Conservation (phyloP, 2,797 vertebrate genomes). For the Morelia viridis region DNA sequence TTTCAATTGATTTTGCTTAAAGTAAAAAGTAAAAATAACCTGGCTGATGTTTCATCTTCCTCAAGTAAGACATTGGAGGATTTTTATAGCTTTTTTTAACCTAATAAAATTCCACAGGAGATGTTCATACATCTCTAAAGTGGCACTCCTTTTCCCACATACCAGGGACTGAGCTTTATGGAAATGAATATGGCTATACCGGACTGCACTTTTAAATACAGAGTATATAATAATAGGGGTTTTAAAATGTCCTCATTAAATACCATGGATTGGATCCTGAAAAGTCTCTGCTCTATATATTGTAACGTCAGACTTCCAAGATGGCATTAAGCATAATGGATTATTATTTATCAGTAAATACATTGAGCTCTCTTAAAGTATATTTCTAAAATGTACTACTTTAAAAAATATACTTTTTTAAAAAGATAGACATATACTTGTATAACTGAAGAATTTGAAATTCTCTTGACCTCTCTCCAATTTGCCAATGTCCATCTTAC, state of each 20-base stretch:
- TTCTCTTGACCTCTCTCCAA: fast-evolving
- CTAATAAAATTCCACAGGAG: not conserved
- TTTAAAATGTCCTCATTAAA: not conserved
- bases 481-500: not conserved
- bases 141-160: not conserved
- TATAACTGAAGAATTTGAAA: not conserved
- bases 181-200: not conserved
- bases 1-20: not conserved
- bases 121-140: not conserved
- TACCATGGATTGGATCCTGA: not conserved
- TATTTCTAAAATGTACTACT: not conserved
- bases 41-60: not conserved
- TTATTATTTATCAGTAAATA: constrained; percentile 3
- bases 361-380: not conserved
- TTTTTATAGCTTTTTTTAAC: not conserved
- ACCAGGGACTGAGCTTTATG: too few relatives aligned
- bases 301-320: not conserved
- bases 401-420: not conserved
- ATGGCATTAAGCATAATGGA: not conserved
- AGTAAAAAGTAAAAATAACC: not conserved
- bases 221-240: not conserved
- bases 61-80: not conserved
- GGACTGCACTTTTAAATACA: not conserved
- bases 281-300: not conserved
- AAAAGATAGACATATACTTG: not conserved